A percentile compares a stretch with the other conserved stretches of the same genome.
These are phyloP conservation scores for Panthera uncia DNA, from an alignment of 2,113 vertebrate genomes.

Conservation along the genomic window DNA sequence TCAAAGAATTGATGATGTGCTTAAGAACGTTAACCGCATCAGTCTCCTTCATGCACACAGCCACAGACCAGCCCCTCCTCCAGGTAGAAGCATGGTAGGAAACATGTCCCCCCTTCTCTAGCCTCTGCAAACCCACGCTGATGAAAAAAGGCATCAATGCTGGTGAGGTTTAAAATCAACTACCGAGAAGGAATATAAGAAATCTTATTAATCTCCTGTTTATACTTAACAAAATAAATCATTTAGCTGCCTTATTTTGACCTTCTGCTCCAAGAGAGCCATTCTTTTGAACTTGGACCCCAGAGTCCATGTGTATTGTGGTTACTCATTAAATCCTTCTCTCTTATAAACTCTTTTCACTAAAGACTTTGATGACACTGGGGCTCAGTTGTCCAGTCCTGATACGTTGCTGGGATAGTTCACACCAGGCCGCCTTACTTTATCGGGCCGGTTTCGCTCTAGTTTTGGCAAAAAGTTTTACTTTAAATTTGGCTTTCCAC, in stretches of 20 bases:
- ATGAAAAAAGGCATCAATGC: neutral
- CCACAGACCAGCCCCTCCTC: neutral
- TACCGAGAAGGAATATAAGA: neutral
- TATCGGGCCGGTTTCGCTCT: neutral
- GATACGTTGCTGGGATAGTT: neutral
- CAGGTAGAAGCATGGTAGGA: neutral
- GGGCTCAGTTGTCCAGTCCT: neutral
- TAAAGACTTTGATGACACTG: neutral
- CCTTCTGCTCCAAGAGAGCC: neutral
- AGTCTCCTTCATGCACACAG: neutral
- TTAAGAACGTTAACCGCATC: neutral
- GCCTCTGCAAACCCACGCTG: neutral
- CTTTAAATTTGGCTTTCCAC: neutral
- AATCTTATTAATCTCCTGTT: neutral
- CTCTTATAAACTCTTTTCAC: neutral
- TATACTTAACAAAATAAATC: conserved; percentile 27
- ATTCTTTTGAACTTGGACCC: conserved; percentile 31
- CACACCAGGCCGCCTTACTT: neutral
- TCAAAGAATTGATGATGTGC: neutral
- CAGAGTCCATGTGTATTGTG: neutral
- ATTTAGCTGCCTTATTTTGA: conserved; percentile 31
- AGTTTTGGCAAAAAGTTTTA: neutral
- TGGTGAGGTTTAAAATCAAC: neutral
- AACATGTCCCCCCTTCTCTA: neutral
- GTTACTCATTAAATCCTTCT: conserved; percentile 47